A percentile compares a stretch with the other conserved stretches of the same genome.
phyloP scores from a whole-genome alignment of 2,113 vertebrate species.

The Phylloscopus trochilus region DNA sequence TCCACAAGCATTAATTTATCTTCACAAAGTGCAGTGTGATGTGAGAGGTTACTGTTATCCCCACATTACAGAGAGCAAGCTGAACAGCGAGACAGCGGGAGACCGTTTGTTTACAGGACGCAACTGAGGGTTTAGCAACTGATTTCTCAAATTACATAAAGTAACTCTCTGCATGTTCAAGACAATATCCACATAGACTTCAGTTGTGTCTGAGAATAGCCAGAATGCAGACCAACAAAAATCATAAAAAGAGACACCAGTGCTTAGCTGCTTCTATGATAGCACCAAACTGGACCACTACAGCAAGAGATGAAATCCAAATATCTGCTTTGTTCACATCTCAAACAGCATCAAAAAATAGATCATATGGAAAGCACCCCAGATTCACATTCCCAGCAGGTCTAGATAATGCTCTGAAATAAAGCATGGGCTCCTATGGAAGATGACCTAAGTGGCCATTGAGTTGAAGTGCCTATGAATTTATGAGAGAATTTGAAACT shows the following conservation, averaged over 20 bases:
- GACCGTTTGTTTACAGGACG: not conserved
- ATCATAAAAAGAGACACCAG: not conserved
- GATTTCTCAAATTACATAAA: not conserved
- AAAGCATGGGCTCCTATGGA: not conserved
- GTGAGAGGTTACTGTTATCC: constrained; percentile 15
- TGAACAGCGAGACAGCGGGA: not conserved
- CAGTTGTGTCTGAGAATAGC: not conserved
- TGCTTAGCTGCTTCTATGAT: not conserved
- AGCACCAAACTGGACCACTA: not conserved
- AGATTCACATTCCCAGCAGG: not conserved
- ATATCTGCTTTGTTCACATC: not conserved
- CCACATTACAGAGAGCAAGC: not conserved
- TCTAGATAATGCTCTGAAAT: not conserved
- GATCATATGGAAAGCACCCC: not conserved
- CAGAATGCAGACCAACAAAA: not conserved
- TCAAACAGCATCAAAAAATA: not conserved
- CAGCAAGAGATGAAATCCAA: not conserved
- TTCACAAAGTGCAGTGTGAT: not conserved
- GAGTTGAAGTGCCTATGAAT: not conserved
- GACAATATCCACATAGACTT: not conserved
- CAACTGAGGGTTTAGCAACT: not conserved
- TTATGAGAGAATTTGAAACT: not conserved
- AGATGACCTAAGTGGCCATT: not conserved
- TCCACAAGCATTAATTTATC: constrained; percentile 33
- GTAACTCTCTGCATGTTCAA: not conserved